Percentiles rank a stretch among this genome's conserved stretches.
Conservation (phyloP, 1,140 invertebrate species). For the Potamilus streckersoni region DNA sequence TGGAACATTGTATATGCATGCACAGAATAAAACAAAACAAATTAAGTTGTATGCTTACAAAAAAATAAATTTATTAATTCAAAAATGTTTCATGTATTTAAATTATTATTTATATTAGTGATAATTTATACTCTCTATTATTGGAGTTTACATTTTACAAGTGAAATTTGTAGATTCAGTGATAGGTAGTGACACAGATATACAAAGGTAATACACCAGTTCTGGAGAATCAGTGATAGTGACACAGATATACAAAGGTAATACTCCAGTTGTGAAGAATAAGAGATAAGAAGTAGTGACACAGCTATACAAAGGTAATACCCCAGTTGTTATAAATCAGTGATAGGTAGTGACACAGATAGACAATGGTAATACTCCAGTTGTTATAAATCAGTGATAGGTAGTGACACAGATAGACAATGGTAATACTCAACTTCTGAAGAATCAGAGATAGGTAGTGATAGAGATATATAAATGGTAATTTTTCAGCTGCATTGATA, state of each 20-base stretch:
- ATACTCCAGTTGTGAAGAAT: constrained; percentile 73
- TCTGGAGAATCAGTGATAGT: constrained; percentile 83
- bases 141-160: no score
- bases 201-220: constrained; percentile 38
- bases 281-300: constrained; percentile 85
- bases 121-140: no score
- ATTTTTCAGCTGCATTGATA: no score
- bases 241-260: constrained; percentile 64
- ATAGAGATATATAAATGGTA: constrained; percentile 65
- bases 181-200: constrained; percentile 77
- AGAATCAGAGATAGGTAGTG: constrained; percentile 87
- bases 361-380: constrained; percentile 37
- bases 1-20: no score
- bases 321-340: constrained; percentile 76
- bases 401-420: constrained; percentile 72
- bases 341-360: constrained; percentile 78
- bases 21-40: no score
- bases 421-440: constrained; percentile 60
- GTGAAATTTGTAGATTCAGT: constrained; percentile 49
- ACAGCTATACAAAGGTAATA: background rate
- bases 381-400: constrained; percentile 82
- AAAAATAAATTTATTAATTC: no score
- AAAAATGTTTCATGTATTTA: no score
- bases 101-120: no score
- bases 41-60: no score